Evolutionary conservation across 2,888 invertebrate species (phyloP).

Genomic region (Caenorhabditis wallacei): DNA sequence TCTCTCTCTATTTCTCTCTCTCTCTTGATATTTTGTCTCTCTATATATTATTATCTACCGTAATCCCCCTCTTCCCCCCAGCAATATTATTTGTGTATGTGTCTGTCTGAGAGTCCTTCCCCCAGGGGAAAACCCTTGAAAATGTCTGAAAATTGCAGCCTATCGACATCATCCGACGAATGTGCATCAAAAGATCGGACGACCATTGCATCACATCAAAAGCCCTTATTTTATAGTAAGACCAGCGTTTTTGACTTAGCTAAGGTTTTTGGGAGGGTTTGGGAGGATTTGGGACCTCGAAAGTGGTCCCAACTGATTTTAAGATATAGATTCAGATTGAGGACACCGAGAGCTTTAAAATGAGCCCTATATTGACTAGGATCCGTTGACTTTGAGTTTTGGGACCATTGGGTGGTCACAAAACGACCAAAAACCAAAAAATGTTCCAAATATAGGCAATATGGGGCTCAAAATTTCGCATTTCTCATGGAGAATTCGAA

Average conservation of each 20-base stretch:
- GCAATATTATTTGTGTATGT: constrained; percentile 35
- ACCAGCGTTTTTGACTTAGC: not conserved
- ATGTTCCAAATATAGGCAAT: not conserved
- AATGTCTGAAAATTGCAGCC: constrained; percentile 17
- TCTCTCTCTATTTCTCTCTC: not conserved
- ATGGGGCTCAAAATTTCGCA: not conserved
- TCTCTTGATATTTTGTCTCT: not conserved
- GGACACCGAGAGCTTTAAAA: not conserved
- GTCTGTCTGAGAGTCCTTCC: not conserved
- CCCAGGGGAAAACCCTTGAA: not conserved
- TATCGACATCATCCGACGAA: not conserved
- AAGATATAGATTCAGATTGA: not conserved
- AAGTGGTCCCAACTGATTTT: not conserved
- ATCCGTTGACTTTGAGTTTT: not conserved
- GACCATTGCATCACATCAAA: constrained; percentile 5
- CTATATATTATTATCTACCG: constrained; percentile 7
- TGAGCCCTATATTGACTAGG: not conserved
- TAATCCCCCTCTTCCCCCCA: constrained; percentile 13
- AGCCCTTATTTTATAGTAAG: constrained; percentile 28
- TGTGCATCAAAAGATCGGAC: not conserved
- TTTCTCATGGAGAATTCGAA: not conserved
- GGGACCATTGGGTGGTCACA: not conserved
- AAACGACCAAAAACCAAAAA: not conserved
- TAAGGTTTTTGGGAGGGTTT: not conserved
- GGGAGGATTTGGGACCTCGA: not conserved